phyloP scores from a whole-genome alignment of 2,888 invertebrate genomes.

The Emesis russula region DNA sequence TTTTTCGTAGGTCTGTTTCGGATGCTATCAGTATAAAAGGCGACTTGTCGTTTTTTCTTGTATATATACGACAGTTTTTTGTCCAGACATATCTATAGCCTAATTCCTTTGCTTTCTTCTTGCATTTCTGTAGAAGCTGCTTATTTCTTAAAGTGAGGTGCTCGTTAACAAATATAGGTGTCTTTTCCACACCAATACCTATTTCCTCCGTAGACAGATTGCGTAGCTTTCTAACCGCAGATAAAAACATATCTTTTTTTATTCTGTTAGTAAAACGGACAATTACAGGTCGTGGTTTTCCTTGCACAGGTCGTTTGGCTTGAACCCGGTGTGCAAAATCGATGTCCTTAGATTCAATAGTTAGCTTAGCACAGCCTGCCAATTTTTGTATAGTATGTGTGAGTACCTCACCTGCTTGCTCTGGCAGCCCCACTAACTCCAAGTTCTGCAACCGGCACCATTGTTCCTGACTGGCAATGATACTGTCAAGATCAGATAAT shows the following conservation, averaged over 20 bases:
- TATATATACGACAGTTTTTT: conserved; percentile 6
- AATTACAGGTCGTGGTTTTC: neutral
- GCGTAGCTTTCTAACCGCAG: neutral
- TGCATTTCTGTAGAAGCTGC: neutral
- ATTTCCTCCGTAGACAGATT: neutral
- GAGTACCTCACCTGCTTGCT: neutral
- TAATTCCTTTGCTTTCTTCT: neutral
- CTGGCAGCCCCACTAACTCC: neutral
- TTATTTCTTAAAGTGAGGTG: neutral
- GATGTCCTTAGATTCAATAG: neutral
- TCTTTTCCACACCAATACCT: neutral
- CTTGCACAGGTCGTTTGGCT: neutral
- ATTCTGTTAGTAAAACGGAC: neutral
- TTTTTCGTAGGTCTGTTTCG: neutral
- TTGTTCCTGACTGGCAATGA: neutral
- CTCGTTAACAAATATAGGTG: neutral
- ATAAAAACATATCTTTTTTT: neutral
- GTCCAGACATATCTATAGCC: neutral
- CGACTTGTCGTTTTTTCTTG: neutral
- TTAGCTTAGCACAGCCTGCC: neutral
- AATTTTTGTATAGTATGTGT: neutral
- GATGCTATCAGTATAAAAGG: neutral
- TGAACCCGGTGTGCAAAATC: neutral
- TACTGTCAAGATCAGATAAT: neutral
- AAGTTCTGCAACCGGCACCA: neutral